Evolutionary conservation across 2,113 vertebrate species (phyloP).

Genomic region (Scophthalmus maximus): DNA sequence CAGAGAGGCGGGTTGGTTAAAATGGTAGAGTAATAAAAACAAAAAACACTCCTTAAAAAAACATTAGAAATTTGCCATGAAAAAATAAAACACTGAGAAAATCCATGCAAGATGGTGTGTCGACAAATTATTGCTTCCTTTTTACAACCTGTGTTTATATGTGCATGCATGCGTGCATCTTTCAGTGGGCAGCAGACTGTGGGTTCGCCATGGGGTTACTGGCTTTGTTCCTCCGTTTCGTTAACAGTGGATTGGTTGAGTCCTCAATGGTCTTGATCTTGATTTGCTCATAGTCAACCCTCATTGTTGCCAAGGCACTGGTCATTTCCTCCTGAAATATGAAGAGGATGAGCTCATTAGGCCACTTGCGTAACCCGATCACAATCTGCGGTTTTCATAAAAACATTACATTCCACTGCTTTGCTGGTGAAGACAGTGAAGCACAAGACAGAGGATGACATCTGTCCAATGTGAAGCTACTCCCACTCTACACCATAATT

Average conservation of each 20-base stretch:
- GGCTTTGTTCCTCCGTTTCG: conserved; percentile 94
- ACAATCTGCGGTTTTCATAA: background rate
- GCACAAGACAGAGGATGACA: no score
- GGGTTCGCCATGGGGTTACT: conserved; percentile 73
- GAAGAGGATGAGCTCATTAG: background rate
- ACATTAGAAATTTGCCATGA: conserved; percentile 72
- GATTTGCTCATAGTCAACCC: conserved; percentile 97
- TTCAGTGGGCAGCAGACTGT: conserved; percentile 80
- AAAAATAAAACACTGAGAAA: conserved; percentile 74
- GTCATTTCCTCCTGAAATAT: conserved; percentile 96
- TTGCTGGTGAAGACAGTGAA: background rate
- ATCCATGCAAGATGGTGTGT: conserved; percentile 70
- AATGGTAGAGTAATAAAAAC: conserved; percentile 79
- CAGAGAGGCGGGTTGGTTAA: conserved; percentile 64
- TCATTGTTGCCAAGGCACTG: conserved; percentile 97
- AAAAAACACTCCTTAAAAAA: conserved; percentile 75
- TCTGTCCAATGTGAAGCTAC: no score
- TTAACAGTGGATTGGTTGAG: conserved; percentile 94
- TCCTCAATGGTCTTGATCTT: conserved; percentile 99
- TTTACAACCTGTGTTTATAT: conserved; percentile 79
- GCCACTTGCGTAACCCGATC: background rate
- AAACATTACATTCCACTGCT: background rate
- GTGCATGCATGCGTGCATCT: conserved; percentile 55
- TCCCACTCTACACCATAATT: no score
- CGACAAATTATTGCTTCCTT: conserved; percentile 88